Evolutionary conservation across 2,797 vertebrate genomes (phyloP).

Genomic region (Eremophila alpestris): DNA sequence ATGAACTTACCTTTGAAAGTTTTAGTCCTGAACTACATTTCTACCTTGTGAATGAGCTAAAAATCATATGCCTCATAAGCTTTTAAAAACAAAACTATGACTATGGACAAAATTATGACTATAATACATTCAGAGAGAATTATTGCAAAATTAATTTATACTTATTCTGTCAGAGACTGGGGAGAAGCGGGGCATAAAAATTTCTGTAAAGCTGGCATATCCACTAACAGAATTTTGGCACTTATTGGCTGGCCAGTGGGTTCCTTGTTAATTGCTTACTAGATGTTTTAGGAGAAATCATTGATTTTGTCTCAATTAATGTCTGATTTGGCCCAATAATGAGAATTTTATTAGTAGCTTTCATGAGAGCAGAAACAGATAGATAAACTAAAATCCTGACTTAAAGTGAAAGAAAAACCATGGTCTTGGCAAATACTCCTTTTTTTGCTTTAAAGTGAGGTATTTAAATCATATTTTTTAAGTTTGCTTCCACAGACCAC

Average conservation of each 20-base stretch:
- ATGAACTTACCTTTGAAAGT: background rate
- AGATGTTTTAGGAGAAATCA: background rate
- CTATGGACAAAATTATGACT: too few relatives aligned
- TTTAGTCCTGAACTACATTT: background rate
- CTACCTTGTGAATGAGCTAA: background rate
- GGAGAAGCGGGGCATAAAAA: rapidly evolving
- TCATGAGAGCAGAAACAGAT: background rate
- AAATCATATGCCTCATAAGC: background rate
- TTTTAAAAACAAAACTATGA: background rate
- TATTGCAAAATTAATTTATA: background rate
- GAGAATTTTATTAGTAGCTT: background rate
- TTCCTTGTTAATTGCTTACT: background rate
- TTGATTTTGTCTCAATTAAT: background rate
- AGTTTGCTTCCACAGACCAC: background rate
- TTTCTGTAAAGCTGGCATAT: background rate
- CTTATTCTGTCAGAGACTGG: background rate
- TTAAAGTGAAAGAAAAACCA: background rate
- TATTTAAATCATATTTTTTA: background rate
- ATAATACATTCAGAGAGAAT: background rate
- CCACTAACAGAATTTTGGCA: background rate
- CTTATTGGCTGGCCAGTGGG: background rate
- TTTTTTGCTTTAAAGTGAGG: background rate
- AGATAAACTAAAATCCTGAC: background rate
- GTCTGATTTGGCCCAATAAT: background rate
- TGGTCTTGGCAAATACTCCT: background rate